A percentile compares a stretch with the other conserved stretches of the same genome.
Conservation (phyloP, 2,888 invertebrate species). For the Melipona bicolor region DNA sequence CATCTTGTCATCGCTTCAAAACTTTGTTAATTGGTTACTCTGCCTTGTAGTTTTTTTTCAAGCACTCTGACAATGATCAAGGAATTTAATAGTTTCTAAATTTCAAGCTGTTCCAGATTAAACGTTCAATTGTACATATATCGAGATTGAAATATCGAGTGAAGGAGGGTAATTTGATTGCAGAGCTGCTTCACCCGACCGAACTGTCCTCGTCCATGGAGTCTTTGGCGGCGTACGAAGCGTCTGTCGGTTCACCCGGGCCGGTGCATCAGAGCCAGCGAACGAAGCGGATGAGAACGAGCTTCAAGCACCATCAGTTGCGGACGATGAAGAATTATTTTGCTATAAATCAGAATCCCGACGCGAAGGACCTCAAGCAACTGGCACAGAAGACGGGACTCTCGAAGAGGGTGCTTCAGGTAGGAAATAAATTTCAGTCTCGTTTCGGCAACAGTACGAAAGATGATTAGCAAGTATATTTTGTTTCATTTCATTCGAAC, state of each 20-base stretch:
- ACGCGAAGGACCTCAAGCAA: constrained; percentile 99
- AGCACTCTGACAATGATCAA: background rate
- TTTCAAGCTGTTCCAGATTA: background rate
- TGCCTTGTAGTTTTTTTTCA: too few relatives aligned
- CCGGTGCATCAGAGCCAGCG: constrained; percentile 88
- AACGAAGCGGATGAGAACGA: constrained; percentile 98
- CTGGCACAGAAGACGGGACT: constrained; percentile 99
- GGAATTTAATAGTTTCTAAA: background rate
- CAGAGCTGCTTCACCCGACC: constrained; percentile 91
- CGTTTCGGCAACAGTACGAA: background rate
- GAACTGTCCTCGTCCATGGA: constrained; percentile 92
- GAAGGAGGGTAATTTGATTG: constrained; percentile 71
- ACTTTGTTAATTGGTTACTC: too few relatives aligned
- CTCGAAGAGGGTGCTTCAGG: constrained; percentile 98
- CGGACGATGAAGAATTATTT: constrained; percentile 99
- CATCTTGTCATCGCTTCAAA: too few relatives aligned
- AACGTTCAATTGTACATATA: background rate
- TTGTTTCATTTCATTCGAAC: background rate
- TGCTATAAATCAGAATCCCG: constrained; percentile 99
- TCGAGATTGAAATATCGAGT: constrained; percentile 7
- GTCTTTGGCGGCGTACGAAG: constrained; percentile 90
- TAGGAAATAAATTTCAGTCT: constrained; percentile 82
- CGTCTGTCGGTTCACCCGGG: constrained; percentile 89
- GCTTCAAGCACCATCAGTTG: constrained; percentile 99
- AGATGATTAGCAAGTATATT: background rate